Evolutionary conservation across 2,113 vertebrate species (phyloP).

Genomic region (Scophthalmus maximus): DNA sequence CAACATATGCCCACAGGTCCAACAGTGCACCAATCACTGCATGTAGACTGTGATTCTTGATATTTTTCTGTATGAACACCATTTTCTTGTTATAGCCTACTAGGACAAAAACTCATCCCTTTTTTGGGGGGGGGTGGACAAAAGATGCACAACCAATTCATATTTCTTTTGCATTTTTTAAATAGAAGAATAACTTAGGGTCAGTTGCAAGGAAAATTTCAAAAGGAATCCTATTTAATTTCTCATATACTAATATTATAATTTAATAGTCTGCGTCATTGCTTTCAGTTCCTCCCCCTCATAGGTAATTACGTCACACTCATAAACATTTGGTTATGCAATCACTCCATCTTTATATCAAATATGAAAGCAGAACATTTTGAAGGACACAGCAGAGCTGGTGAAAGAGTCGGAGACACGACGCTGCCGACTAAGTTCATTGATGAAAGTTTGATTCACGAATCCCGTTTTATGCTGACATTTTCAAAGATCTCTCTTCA

Average conservation of each 20-base stretch:
- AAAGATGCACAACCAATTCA: neutral
- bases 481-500: slow-evolving; percentile 63
- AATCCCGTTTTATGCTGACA: slow-evolving; percentile 48
- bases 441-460: slow-evolving; percentile 61
- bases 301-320: slow-evolving; percentile 58
- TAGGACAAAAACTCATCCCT: too few relatives aligned
- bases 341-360: slow-evolving; percentile 38
- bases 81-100: slow-evolving; percentile 5
- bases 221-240: slow-evolving; percentile 1
- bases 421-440: slow-evolving; percentile 61
- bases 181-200: slow-evolving; percentile 2
- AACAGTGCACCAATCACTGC: slow-evolving; percentile 42
- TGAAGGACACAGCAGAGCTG: slow-evolving; percentile 57
- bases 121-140: too few relatives aligned
- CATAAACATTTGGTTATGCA: slow-evolving; percentile 27
- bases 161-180: slow-evolving; percentile 2
- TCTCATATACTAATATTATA: slow-evolving; percentile 20
- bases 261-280: slow-evolving; percentile 11
- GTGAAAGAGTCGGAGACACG: slow-evolving; percentile 35
- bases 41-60: slow-evolving; percentile 47
- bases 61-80: slow-evolving; percentile 9
- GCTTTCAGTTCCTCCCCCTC: slow-evolving; percentile 15
- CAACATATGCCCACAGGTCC: slow-evolving; percentile 68
- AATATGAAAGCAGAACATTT: slow-evolving; percentile 31
- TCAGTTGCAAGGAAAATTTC: neutral